These are phyloP conservation scores for Pachyramphus minor DNA, from an alignment of 2,113 vertebrate genomes.

Conservation along the genomic window DNA sequence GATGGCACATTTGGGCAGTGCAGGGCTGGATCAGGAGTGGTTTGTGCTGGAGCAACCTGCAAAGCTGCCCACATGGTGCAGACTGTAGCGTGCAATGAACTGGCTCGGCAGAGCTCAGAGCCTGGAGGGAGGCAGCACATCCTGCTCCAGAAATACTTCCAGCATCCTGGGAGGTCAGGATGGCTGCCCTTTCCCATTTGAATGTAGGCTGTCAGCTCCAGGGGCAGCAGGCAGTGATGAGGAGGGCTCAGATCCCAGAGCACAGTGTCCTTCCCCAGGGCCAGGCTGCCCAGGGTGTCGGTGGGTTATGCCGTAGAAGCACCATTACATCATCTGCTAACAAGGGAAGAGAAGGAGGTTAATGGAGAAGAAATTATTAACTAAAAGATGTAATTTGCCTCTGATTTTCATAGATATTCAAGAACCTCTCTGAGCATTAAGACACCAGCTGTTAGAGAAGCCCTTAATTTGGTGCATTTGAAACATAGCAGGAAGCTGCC, in stretches of 20 bases:
- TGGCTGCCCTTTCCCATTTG: neutral
- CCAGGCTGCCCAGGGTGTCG: neutral
- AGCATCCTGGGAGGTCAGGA: neutral
- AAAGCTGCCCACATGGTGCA: rapidly evolving
- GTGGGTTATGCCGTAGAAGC: neutral
- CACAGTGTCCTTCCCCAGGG: neutral
- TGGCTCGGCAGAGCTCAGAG: rapidly evolving
- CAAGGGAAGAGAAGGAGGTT: slow-evolving; percentile 47
- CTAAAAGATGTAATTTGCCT: slow-evolving; percentile 65
- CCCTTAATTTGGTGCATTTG: slow-evolving; percentile 59
- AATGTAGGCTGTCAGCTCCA: neutral
- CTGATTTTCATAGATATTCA: slow-evolving; percentile 62
- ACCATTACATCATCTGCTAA: slow-evolving; percentile 59
- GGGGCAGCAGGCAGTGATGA: neutral
- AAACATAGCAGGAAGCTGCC: slow-evolving; percentile 49
- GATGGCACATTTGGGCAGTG: neutral
- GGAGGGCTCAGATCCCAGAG: neutral
- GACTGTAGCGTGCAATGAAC: rapidly evolving
- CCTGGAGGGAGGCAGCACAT: neutral
- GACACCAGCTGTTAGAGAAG: slow-evolving; percentile 61
- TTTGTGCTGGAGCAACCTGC: neutral
- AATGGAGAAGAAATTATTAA: slow-evolving; percentile 65
- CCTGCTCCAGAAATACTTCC: neutral
- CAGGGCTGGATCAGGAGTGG: neutral
- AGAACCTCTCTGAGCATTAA: slow-evolving; percentile 48